Conservation (phyloP, 2,113 vertebrate genomes). For the Pao palembangensis region DNA sequence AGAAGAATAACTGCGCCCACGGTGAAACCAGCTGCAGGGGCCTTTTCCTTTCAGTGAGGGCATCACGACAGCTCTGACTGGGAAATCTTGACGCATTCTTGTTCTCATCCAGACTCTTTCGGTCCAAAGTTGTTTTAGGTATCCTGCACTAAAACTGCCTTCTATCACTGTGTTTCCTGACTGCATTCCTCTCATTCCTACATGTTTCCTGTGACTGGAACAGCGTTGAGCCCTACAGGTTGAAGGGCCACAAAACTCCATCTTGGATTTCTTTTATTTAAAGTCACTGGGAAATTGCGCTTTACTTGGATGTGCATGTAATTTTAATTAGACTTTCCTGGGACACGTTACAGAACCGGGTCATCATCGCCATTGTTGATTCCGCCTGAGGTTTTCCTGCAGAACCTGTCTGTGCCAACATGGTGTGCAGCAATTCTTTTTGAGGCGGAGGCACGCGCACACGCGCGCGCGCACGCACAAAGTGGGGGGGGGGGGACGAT, state of each 20-base stretch:
- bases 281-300: no score
- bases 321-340: no score
- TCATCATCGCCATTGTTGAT: no score
- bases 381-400: no score
- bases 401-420: no score
- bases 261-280: constrained; percentile 20
- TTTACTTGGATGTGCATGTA: no score
- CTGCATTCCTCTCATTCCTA: constrained; percentile 74
- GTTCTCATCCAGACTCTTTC: no score
- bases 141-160: constrained; percentile 61
- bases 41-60: not conserved
- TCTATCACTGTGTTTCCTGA: constrained; percentile 65
- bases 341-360: no score
- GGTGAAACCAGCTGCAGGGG: not conserved
- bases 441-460: no score
- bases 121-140: constrained; percentile 40
- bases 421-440: no score
- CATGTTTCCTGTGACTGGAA: constrained; percentile 69
- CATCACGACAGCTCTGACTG: not conserved
- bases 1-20: not conserved
- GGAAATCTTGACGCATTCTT: not conserved
- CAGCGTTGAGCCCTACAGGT: constrained; percentile 47
- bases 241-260: constrained; percentile 42
- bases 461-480: no score
- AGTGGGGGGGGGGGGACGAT: no score